A percentile compares a stretch with the other conserved stretches of the same genome.
Evolutionary conservation across 2,888 invertebrate species (phyloP).

Genomic region (Agriopis marginaria): DNA sequence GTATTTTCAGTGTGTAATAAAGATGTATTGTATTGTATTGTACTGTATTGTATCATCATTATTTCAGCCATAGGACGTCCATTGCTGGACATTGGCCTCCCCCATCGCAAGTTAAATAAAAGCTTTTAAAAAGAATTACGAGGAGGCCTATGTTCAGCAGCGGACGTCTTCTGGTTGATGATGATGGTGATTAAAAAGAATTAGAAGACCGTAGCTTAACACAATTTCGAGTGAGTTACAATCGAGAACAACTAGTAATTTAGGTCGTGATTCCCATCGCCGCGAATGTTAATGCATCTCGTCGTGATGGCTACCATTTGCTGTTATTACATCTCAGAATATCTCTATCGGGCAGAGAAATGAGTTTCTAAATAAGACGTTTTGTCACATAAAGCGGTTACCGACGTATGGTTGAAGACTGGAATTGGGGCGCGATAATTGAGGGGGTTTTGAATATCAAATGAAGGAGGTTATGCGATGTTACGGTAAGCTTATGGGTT

Average conservation of each 20-base stretch:
- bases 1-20: too few species aligned
- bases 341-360: conserved; percentile 72
- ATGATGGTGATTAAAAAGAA: too few species aligned
- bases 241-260: conserved; percentile 51
- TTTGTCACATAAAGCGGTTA: conserved; percentile 57
- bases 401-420: conserved; percentile 20
- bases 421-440: conserved; percentile 15
- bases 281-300: conserved; percentile 70
- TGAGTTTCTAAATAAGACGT: conserved; percentile 74
- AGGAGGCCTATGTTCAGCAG: too few species aligned
- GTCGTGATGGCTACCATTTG: conserved; percentile 71
- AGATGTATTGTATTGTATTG: too few species aligned
- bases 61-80: too few species aligned
- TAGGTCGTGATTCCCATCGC: conserved; percentile 60
- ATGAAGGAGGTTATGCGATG: conserved; percentile 8
- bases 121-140: too few species aligned
- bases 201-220: too few species aligned
- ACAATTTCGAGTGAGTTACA: background rate
- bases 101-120: too few species aligned
- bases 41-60: too few species aligned
- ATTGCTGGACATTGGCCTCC: too few species aligned
- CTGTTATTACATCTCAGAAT: conserved; percentile 73
- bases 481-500: background rate
- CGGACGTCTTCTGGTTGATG: too few species aligned
- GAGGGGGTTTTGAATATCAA: conserved; percentile 18